Base-by-base conservation (phyloP, 2,888 invertebrate species). In the Athalia rosae region DNA sequence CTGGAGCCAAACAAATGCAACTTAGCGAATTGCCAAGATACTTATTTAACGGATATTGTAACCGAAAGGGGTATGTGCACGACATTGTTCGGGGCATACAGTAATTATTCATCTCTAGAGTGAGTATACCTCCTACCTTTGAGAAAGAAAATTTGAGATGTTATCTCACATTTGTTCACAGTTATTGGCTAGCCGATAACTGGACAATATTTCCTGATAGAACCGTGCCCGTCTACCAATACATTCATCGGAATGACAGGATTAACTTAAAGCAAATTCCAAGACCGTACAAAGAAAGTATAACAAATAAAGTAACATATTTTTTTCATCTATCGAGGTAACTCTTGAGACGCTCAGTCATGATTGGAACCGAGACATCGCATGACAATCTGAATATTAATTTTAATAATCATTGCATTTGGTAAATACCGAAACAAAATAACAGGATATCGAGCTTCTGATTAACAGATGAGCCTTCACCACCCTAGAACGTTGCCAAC, bases 11-110 rank as follows among this genome's bases (percentile, higher is more conserved):
- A 43, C 3, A 7, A 50, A 15, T 45, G 15, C 13, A 2, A 48
- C 0, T 56, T 4, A 13, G 0, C n/a, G 76, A 58, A 56, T 15
- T 56, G 50, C 66, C 63, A 7, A 9, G 28, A 77, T 73, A 59
- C 28, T 66, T 50, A 63, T 48, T 56, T 6, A 11, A 43, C 48
- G 7, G 7, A 45, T 28, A 13, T 84, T 5, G 77, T 85, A 4
- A 87, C 86, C 0, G 86, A 86, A 62, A 79, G 69, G 4, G 86
- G 86, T 1, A n/a, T 85, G 11, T 87, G 87, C 45, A 15, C 82
- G 0, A 56, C 79, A 0, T 63, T 80, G 4, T 79, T 79, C 4
- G 84, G 78, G 61, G 13, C 76, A 13, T 61, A 80, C 8, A 76
- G 79, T 1, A 28, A 64, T 11, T 86, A 86, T 62, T 74, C 79